phyloP scores from a whole-genome alignment of 2,888 invertebrate species.

The Pegoplata infirma region DNA sequence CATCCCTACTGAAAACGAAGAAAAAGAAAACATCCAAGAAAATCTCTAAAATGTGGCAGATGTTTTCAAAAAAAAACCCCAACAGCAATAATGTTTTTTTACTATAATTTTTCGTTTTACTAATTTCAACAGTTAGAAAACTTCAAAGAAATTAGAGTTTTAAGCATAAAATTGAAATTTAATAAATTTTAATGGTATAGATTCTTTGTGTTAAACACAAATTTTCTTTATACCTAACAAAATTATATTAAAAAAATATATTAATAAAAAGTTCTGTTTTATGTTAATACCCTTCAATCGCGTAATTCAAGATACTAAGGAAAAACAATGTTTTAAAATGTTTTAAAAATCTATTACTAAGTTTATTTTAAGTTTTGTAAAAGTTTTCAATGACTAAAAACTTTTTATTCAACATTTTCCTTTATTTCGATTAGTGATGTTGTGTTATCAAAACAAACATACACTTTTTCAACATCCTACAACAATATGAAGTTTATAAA shows the following conservation, averaged over 20 bases:
- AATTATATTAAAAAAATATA: too few relatives aligned
- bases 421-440: constrained; percentile 7
- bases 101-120: neutral
- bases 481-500: neutral
- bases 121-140: neutral
- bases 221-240: neutral
- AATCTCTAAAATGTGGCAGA: constrained; percentile 29
- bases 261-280: too few relatives aligned
- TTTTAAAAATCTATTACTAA: neutral
- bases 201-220: neutral
- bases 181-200: neutral
- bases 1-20: constrained; percentile 4
- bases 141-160: neutral
- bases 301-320: too few relatives aligned
- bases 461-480: neutral
- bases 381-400: neutral
- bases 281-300: too few relatives aligned
- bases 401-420: constrained; percentile 1
- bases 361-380: neutral
- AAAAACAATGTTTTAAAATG: neutral
- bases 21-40: neutral
- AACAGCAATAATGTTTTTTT: neutral
- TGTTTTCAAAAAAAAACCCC: neutral
- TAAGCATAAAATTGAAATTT: neutral
- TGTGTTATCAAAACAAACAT: constrained; percentile 1